Evolutionary conservation across 2,797 vertebrate genomes (phyloP).

Genomic region (Pteropus rufus): DNA sequence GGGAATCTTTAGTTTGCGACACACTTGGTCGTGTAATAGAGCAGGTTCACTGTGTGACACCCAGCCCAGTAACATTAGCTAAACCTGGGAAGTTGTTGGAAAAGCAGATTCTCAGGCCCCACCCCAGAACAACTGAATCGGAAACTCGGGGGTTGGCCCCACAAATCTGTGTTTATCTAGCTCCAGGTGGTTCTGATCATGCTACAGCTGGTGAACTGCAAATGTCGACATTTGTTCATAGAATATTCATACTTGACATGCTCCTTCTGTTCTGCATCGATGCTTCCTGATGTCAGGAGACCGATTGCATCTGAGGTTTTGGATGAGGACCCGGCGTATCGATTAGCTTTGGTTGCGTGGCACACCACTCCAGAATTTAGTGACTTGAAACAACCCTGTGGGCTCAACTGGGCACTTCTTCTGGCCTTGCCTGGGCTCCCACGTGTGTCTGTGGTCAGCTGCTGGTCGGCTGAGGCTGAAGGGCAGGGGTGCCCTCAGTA

Average conservation of each 20-base stretch:
- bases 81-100: background rate
- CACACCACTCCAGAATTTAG: background rate
- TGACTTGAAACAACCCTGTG: background rate
- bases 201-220: fast-evolving
- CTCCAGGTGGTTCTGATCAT: background rate
- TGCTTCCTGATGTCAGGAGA: background rate
- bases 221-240: fast-evolving
- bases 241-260: background rate
- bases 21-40: background rate
- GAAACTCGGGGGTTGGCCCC: background rate
- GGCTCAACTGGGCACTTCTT: background rate
- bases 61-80: too few relatives aligned
- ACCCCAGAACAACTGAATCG: background rate
- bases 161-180: background rate
- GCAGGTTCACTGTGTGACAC: background rate
- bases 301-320: background rate
- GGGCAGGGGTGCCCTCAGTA: background rate
- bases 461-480: fast-evolving
- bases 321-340: background rate
- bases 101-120: background rate
- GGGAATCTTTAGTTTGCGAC: background rate
- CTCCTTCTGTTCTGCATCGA: background rate
- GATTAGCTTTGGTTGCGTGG: background rate
- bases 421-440: background rate
- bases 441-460: background rate